phyloP scores from a whole-genome alignment of 2,113 vertebrate species.

The Spizaetus ornatus region DNA sequence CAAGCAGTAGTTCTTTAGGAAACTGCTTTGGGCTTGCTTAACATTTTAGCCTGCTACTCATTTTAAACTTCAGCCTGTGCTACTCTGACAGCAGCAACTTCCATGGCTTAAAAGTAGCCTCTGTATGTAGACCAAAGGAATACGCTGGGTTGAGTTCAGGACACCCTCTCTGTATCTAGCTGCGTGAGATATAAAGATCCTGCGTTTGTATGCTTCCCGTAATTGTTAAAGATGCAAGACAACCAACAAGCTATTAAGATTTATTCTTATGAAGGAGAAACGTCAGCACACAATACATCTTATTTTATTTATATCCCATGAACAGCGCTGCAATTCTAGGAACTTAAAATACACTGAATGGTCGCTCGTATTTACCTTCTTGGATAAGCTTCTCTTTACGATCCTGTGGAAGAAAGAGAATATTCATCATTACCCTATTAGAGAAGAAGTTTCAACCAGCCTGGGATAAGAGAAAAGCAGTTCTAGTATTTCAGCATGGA shows the following conservation, averaged over 20 bases:
- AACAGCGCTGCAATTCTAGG: not conserved
- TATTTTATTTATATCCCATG: not conserved
- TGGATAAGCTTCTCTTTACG: constrained; percentile 73
- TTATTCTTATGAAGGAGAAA: constrained; percentile 64
- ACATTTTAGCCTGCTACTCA: not conserved
- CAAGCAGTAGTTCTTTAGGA: not conserved
- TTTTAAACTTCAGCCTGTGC: not conserved
- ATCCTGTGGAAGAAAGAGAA: constrained; percentile 14
- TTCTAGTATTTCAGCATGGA: not conserved
- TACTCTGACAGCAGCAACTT: not conserved
- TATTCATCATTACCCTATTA: not conserved
- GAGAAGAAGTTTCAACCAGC: not conserved
- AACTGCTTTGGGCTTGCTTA: not conserved
- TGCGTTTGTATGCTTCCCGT: not conserved
- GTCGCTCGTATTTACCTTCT: constrained; percentile 77
- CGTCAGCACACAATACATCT: not conserved
- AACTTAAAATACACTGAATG: constrained; percentile 72
- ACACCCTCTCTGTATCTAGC: not conserved
- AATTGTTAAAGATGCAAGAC: not conserved
- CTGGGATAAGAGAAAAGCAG: not conserved
- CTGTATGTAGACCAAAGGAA: not conserved
- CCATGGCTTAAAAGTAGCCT: not conserved
- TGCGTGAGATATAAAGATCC: not conserved
- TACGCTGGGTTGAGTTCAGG: not conserved
- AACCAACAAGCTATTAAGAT: constrained; percentile 6